phyloP scores from a whole-genome alignment of 2,797 vertebrate genomes.

The Danio kyathit region DNA sequence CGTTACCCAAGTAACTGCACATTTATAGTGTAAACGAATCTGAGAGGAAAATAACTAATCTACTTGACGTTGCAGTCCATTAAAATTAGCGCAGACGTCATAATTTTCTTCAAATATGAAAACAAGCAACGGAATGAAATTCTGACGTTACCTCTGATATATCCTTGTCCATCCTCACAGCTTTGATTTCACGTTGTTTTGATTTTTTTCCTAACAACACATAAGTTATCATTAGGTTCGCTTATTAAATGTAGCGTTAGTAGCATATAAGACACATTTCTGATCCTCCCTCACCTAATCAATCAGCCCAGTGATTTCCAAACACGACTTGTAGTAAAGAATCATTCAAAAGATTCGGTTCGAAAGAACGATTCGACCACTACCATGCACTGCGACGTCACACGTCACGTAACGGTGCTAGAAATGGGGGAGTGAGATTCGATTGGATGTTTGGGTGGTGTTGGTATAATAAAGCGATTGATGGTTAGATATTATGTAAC shows the following conservation, averaged over 20 bases:
- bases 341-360: slow-evolving; percentile 17
- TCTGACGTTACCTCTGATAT: too few relatives aligned
- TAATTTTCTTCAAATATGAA: too few relatives aligned
- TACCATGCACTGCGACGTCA: slow-evolving; percentile 78
- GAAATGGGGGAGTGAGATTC: slow-evolving; percentile 77
- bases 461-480: slow-evolving; percentile 68
- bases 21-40: too few relatives aligned
- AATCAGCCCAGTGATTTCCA: not conserved
- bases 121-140: too few relatives aligned
- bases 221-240: not conserved
- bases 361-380: slow-evolving; percentile 57
- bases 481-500: slow-evolving; percentile 79
- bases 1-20: too few relatives aligned
- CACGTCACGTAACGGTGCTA: slow-evolving; percentile 80
- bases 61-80: too few relatives aligned
- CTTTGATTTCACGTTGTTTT: not conserved
- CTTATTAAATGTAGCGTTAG: not conserved
- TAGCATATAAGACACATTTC: not conserved
- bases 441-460: slow-evolving; percentile 66
- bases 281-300: not conserved
- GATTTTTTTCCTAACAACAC: not conserved
- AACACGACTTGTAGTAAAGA: not conserved
- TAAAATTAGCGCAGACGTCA: too few relatives aligned
- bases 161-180: not conserved
- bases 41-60: too few relatives aligned